These are phyloP conservation scores for Trachemys scripta DNA, from an alignment of 2,113 vertebrate genomes.

Conservation along the genomic window DNA sequence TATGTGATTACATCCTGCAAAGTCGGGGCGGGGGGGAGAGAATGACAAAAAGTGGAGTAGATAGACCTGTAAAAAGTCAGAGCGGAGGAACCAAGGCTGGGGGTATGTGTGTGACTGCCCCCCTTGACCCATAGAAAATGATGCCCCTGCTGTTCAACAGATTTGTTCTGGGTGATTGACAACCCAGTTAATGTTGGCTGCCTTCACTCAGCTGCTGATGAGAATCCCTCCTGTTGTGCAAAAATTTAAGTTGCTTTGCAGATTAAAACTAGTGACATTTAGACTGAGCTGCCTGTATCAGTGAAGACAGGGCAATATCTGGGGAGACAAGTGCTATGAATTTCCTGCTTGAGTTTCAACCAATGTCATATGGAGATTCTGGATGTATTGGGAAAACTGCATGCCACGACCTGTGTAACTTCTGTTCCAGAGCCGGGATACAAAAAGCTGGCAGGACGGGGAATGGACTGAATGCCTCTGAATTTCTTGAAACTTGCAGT, in stretches of 20 bases:
- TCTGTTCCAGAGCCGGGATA: neutral
- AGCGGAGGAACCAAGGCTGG: neutral
- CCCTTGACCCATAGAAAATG: neutral
- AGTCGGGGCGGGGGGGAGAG: neutral
- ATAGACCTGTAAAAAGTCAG: neutral
- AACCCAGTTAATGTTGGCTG: neutral
- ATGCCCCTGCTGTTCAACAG: neutral
- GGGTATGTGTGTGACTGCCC: neutral
- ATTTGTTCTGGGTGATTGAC: conserved; percentile 35
- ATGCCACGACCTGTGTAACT: neutral
- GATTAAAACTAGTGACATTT: neutral
- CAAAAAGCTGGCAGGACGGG: neutral
- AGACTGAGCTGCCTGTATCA: neutral
- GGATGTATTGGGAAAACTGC: neutral
- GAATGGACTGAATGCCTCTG: neutral
- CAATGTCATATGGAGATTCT: neutral
- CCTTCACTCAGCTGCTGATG: conserved; percentile 24
- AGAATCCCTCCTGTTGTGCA: conserved; percentile 46
- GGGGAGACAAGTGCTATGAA: neutral
- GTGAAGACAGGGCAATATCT: neutral
- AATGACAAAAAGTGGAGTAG: neutral
- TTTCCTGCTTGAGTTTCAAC: neutral
- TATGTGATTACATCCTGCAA: neutral
- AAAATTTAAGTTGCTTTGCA: conserved; percentile 57
- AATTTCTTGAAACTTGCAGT: neutral